These are phyloP conservation scores for Cecidostiba fungosa DNA, from an alignment of 2,888 invertebrate genomes.

Conservation along the genomic window DNA sequence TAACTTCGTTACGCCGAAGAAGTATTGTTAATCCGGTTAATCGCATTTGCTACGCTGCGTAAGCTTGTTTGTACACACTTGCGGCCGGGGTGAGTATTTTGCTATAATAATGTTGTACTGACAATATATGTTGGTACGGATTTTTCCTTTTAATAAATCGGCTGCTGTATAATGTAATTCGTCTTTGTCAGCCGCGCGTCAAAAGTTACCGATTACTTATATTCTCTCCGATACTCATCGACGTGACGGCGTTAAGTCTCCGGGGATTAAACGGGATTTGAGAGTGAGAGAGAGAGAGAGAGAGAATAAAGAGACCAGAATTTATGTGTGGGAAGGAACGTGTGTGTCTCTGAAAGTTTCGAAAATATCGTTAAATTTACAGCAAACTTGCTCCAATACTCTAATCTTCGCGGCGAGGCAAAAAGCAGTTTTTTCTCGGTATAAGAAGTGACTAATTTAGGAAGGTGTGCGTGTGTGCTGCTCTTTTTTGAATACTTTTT, in stretches of 20 bases:
- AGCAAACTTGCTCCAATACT: conserved; percentile 10
- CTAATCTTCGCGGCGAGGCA: conserved; percentile 3
- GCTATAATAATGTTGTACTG: too few relatives aligned
- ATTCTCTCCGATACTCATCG: not conserved
- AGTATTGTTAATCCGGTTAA: conserved; percentile 14
- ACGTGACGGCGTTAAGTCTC: not conserved
- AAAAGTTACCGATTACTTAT: conserved; percentile 6
- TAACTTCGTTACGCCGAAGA: not conserved
- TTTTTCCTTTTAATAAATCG: too few relatives aligned
- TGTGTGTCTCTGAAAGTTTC: not conserved
- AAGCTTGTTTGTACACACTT: not conserved
- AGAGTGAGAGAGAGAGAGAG: not conserved
- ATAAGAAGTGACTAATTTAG: conserved; percentile 10
- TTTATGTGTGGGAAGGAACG: conserved; percentile 10
- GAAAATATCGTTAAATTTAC: conserved; percentile 14
- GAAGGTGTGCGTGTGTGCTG: not conserved
- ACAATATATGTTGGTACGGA: too few relatives aligned
- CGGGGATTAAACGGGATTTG: conserved; percentile 4
- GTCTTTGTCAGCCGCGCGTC: not conserved
- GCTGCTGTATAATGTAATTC: not conserved
- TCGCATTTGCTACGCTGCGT: not conserved
- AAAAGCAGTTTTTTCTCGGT: conserved; percentile 3
- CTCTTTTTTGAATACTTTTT: not conserved
- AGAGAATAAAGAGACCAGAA: conserved; percentile 1
- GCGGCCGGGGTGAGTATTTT: not conserved